Conservation (phyloP, 2,888 invertebrate genomes). For the Conops quadrifasciatus region DNA sequence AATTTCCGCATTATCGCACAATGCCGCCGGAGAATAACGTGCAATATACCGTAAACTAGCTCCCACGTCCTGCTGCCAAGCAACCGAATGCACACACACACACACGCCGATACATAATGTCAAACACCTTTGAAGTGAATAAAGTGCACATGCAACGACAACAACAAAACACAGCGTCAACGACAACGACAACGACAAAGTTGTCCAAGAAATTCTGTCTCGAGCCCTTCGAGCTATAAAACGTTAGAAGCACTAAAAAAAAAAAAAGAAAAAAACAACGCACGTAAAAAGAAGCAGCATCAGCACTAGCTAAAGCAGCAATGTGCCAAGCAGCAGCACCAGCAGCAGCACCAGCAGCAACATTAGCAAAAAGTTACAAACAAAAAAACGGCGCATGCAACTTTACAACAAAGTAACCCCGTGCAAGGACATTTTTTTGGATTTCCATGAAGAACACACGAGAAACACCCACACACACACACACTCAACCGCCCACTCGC, state of each 20-base stretch:
- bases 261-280: not conserved
- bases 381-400: not conserved
- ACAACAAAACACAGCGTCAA: constrained; percentile 8
- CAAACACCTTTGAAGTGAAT: constrained; percentile 30
- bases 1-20: constrained; percentile 19
- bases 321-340: constrained; percentile 7
- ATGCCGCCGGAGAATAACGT: constrained; percentile 29
- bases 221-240: constrained; percentile 20
- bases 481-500: not conserved
- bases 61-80: not conserved
- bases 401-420: constrained; percentile 30
- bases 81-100: not conserved
- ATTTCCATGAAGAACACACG: not conserved
- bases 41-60: constrained; percentile 35
- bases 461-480: not conserved
- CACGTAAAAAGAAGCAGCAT: not conserved
- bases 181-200: not conserved
- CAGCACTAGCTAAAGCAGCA: not conserved
- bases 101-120: constrained; percentile 20
- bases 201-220: constrained; percentile 8
- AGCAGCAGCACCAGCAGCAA: not conserved
- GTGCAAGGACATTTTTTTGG: constrained; percentile 29
- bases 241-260: constrained; percentile 2
- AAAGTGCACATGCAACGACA: not conserved
- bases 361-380: not conserved